A percentile compares a stretch with the other conserved stretches of the same genome.
phyloP scores from a whole-genome alignment of 2,113 vertebrate species.

The Rhineura floridana region DNA sequence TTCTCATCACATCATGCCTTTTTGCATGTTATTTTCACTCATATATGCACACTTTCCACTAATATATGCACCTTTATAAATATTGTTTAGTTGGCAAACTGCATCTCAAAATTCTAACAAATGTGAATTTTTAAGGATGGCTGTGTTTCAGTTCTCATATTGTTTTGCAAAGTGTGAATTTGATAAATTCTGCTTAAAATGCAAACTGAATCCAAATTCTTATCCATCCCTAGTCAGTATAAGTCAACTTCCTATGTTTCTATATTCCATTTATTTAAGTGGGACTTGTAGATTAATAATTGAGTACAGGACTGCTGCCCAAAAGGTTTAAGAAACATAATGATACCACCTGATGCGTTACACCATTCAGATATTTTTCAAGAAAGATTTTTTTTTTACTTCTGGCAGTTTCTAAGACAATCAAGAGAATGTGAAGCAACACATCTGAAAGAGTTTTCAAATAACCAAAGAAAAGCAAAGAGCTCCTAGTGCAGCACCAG shows the following conservation, averaged over 20 bases:
- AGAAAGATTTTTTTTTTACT: slow-evolving; percentile 3
- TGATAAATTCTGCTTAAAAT: too few relatives aligned
- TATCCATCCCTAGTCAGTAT: too few relatives aligned
- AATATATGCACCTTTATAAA: too few relatives aligned
- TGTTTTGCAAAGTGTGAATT: too few relatives aligned
- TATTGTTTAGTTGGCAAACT: too few relatives aligned
- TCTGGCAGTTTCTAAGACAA: background rate
- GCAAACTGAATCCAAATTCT: too few relatives aligned
- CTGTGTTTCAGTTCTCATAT: too few relatives aligned
- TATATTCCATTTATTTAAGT: background rate
- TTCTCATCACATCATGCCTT: too few relatives aligned
- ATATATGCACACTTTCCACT: too few relatives aligned
- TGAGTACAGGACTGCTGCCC: background rate
- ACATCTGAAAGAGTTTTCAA: background rate
- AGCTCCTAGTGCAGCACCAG: background rate
- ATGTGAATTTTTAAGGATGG: too few relatives aligned
- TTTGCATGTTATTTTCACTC: too few relatives aligned
- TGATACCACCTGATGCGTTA: rapidly evolving
- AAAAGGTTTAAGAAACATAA: background rate
- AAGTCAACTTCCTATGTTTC: background rate
- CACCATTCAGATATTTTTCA: background rate
- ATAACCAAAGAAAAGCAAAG: background rate
- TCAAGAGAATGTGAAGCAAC: background rate
- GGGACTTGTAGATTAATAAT: background rate
- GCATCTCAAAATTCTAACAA: too few relatives aligned